These are phyloP conservation scores for Trachelus stipa DNA, from an alignment of 2,888 invertebrate genomes.

Conservation along the genomic window DNA sequence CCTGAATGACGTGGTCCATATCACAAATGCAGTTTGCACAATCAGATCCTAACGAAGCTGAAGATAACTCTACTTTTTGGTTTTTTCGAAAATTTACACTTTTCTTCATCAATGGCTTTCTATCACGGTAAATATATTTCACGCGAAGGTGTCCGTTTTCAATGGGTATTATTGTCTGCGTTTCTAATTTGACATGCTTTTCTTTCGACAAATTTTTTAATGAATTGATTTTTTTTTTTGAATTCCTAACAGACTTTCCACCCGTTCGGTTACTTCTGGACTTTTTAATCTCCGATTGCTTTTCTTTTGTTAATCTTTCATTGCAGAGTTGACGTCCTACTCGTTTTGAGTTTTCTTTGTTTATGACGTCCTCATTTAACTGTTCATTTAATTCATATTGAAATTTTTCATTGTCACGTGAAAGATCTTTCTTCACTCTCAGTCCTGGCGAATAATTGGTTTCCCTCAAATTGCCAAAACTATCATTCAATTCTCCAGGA, in stretches of 20 bases:
- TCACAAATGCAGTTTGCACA: conserved; percentile 49
- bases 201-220: background rate
- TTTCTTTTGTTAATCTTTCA: background rate
- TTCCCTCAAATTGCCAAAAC: background rate
- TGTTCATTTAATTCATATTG: background rate
- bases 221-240: background rate
- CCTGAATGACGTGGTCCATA: conserved; percentile 34
- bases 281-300: background rate
- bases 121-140: conserved; percentile 27
- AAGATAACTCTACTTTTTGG: conserved; percentile 20
- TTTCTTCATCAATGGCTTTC: background rate
- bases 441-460: conserved; percentile 11
- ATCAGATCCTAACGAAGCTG: conserved; percentile 14
- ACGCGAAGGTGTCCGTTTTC: conserved; percentile 19
- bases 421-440: background rate
- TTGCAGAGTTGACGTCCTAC: conserved; percentile 5
- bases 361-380: background rate
- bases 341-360: conserved; percentile 5
- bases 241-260: background rate
- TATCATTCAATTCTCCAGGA: background rate
- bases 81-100: conserved; percentile 18
- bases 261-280: background rate
- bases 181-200: background rate
- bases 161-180: conserved; percentile 26
- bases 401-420: background rate